Conservation (phyloP, 2,797 vertebrate genomes). For the Lepilemur septentrionalis region DNA sequence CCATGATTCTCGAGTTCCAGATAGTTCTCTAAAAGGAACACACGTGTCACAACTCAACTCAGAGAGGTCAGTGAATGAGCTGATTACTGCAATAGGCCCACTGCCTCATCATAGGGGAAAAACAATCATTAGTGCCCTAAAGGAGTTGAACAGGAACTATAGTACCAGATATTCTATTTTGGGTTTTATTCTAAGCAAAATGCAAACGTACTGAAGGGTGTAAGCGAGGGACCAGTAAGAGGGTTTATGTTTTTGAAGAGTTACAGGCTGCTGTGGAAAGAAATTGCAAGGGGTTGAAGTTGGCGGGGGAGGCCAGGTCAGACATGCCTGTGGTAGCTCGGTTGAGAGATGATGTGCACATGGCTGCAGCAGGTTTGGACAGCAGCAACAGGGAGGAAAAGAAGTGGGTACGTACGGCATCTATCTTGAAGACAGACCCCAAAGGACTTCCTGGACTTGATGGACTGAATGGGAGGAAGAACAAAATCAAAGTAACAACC, state of each 20-base stretch:
- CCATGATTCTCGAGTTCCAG: conserved; percentile 93
- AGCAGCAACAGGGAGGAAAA: background rate
- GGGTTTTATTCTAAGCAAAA: background rate
- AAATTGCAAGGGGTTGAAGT: background rate
- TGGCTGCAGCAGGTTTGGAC: background rate
- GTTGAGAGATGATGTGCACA: background rate
- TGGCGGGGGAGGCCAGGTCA: background rate
- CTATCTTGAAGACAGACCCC: background rate
- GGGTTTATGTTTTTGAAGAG: background rate
- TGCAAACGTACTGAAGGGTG: background rate
- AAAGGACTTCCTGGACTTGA: background rate
- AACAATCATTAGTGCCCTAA: background rate
- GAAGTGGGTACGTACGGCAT: background rate
- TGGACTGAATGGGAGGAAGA: background rate
- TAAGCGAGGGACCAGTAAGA: background rate
- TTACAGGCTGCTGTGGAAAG: background rate
- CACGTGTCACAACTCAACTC: background rate
- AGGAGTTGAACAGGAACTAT: background rate
- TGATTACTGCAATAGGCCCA: background rate
- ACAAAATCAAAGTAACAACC: background rate
- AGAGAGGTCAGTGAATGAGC: background rate
- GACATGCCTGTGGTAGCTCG: rapidly evolving
- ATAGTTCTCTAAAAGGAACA: conserved; percentile 87
- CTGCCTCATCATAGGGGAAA: background rate
- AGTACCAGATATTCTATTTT: background rate